These are phyloP conservation scores for Lepisosteus osseus DNA, from an alignment of 2,113 vertebrate species.

Conservation along the genomic window DNA sequence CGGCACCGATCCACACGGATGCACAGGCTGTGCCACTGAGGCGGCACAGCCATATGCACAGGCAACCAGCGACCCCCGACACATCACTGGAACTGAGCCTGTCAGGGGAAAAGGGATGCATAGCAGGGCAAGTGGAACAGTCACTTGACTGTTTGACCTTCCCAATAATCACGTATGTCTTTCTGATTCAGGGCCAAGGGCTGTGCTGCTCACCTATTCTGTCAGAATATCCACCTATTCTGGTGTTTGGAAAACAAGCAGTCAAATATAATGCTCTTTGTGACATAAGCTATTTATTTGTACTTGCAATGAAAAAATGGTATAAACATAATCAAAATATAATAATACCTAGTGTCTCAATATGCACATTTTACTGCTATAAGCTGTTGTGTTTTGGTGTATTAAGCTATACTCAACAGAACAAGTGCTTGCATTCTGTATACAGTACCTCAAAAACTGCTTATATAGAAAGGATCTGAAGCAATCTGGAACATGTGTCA, in stretches of 20 bases:
- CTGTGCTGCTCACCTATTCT: not conserved
- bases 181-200: not conserved
- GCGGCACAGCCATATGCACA: not conserved
- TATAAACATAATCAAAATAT: no score
- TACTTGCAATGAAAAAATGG: no score
- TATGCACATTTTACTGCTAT: no score
- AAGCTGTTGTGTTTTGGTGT: no score
- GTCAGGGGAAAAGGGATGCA: not conserved
- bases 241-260: no score
- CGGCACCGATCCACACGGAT: not conserved
- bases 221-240: no score
- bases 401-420: not conserved
- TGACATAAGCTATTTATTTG: no score
- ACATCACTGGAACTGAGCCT: not conserved
- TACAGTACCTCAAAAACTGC: not conserved
- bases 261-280: no score
- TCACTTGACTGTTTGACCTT: not conserved
- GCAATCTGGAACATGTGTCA: not conserved
- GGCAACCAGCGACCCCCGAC: slow-evolving; percentile 3
- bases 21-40: not conserved
- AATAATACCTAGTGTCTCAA: no score
- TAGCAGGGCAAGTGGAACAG: not conserved
- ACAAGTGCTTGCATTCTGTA: not conserved
- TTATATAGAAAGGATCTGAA: not conserved
- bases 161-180: not conserved